These are phyloP conservation scores for Arctocebus calabarensis DNA, from an alignment of 2,797 vertebrate species.

Conservation along the genomic window DNA sequence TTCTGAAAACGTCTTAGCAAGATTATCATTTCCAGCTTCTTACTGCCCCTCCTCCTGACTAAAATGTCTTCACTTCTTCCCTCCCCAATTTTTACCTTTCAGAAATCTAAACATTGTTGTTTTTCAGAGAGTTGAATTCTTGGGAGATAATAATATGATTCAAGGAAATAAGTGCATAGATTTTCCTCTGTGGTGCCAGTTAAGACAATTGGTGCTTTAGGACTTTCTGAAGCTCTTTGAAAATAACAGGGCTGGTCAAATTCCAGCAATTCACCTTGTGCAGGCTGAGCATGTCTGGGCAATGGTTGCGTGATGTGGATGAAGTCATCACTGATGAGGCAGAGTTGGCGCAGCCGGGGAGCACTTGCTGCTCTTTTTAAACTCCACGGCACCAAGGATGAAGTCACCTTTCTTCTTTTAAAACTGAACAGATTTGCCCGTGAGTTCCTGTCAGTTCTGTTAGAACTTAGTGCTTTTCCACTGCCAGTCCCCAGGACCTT, in stretches of 20 bases:
- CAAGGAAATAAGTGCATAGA: slow-evolving; percentile 72
- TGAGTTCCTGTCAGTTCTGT: slow-evolving; percentile 47
- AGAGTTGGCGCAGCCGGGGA: slow-evolving; percentile 75
- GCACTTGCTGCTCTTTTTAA: slow-evolving; percentile 80
- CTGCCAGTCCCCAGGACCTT: not conserved
- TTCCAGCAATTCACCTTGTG: slow-evolving; percentile 84
- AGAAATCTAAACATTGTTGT: not conserved
- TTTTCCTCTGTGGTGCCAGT: slow-evolving; percentile 61
- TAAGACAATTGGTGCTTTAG: slow-evolving; percentile 74
- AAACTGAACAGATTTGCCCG: slow-evolving; percentile 62
- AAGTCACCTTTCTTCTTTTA: slow-evolving; percentile 81
- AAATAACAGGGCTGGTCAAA: slow-evolving; percentile 80
- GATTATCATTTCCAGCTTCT: not conserved
- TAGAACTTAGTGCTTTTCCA: slow-evolving; percentile 40
- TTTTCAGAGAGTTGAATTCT: slow-evolving; percentile 59
- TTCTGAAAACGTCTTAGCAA: slow-evolving; percentile 12
- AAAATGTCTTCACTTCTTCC: not conserved
- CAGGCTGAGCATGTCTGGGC: slow-evolving; percentile 88
- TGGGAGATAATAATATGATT: slow-evolving; percentile 81
- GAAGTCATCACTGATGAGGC: slow-evolving; percentile 78
- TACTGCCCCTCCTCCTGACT: too few species aligned
- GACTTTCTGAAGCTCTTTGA: slow-evolving; percentile 82
- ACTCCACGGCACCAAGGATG: slow-evolving; percentile 69
- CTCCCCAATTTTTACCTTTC: fast-evolving
- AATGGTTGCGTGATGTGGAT: slow-evolving; percentile 86